Evolutionary conservation across 2,888 invertebrate species (phyloP).

Genomic region (Plebejus argus): DNA sequence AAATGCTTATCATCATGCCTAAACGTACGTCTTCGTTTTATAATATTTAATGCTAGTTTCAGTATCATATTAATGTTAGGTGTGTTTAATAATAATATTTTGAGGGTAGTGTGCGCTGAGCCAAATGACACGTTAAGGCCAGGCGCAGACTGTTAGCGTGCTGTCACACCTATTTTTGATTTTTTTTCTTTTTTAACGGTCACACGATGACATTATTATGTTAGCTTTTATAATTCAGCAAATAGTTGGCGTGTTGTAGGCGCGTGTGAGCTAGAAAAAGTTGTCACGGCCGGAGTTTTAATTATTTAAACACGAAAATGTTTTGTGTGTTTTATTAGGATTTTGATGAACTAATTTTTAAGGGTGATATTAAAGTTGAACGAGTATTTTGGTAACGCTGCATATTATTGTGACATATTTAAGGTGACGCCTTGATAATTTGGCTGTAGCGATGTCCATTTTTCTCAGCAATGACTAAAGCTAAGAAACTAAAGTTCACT

Average conservation of each 20-base stretch:
- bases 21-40: no score
- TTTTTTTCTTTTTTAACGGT: conserved; percentile 1
- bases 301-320: conserved; percentile 22
- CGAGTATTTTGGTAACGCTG: no score
- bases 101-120: background rate
- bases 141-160: background rate
- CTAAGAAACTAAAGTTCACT: no score
- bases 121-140: background rate
- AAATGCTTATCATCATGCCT: no score
- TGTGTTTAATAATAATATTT: no score
- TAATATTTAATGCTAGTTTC: no score
- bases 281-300: background rate
- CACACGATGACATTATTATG: conserved; percentile 12
- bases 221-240: conserved; percentile 8
- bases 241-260: conserved; percentile 27
- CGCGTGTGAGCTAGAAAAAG: conserved; percentile 9
- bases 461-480: no score
- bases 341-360: background rate
- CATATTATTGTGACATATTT: no score
- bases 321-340: background rate
- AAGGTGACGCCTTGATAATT: no score
- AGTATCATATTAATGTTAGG: no score
- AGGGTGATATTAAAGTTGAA: no score
- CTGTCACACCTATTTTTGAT: conserved; percentile 13
- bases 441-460: no score